These are phyloP conservation scores for Toxostoma redivivum DNA, from an alignment of 2,113 vertebrate genomes.

Conservation along the genomic window DNA sequence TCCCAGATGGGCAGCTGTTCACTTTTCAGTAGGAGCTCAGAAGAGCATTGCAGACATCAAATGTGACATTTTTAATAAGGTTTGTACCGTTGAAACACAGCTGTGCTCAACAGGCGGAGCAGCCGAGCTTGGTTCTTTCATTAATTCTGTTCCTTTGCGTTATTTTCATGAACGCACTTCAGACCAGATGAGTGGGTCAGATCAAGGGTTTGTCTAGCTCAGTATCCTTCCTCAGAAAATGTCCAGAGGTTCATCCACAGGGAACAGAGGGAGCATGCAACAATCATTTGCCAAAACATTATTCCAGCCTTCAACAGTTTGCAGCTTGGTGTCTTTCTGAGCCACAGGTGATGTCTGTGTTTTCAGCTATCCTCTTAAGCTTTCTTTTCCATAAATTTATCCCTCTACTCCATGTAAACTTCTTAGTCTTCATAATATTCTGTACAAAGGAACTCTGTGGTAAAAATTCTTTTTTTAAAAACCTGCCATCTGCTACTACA, in stretches of 20 bases:
- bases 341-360: not conserved
- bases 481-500: not conserved
- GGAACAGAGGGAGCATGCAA: not conserved
- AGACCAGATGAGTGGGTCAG: not conserved
- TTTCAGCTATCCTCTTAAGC: not conserved
- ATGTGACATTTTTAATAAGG: slow-evolving; percentile 21
- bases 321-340: not conserved
- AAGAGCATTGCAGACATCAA: slow-evolving; percentile 18
- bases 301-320: not conserved
- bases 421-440: not conserved
- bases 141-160: not conserved
- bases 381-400: not conserved
- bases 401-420: not conserved
- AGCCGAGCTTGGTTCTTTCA: not conserved
- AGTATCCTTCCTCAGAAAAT: not conserved
- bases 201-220: not conserved
- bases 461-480: not conserved
- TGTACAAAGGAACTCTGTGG: not conserved
- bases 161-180: not conserved
- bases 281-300: not conserved
- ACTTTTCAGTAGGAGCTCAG: not conserved
- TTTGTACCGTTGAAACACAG: slow-evolving; percentile 1
- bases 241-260: not conserved
- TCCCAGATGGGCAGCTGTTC: not conserved
- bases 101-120: not conserved